Conservation (phyloP, 2,797 vertebrate species). For the Acrossocheilus fasciatus region DNA sequence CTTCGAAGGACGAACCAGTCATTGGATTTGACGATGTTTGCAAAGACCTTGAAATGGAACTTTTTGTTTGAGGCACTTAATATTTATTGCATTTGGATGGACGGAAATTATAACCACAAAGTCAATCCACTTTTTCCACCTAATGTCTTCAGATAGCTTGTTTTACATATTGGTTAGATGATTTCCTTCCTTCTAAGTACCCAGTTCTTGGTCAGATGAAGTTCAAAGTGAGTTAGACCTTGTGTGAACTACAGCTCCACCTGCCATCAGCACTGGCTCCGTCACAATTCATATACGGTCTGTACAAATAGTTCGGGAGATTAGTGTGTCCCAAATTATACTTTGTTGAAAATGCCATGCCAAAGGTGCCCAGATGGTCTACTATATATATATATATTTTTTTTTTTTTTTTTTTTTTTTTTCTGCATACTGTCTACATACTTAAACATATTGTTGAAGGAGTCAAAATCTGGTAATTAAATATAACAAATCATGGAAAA, state of each 20-base stretch:
- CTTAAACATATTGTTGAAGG: not conserved
- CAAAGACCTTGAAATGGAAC: not conserved
- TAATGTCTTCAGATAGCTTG: not conserved
- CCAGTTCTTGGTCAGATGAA: not conserved
- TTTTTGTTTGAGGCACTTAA: not conserved
- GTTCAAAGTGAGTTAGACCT: not conserved
- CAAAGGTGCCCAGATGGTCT: constrained; percentile 35
- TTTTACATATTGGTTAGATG: not conserved
- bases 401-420: not conserved
- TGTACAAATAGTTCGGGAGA: constrained; percentile 30
- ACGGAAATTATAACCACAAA: not conserved
- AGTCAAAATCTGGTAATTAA: not conserved
- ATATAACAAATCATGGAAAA: too few relatives aligned
- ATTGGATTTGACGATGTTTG: not conserved
- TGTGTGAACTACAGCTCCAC: not conserved
- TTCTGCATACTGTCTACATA: not conserved
- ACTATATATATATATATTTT: not conserved
- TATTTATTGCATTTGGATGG: constrained; percentile 8
- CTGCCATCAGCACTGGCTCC: constrained; percentile 11
- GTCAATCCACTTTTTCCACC: not conserved
- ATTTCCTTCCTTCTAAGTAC: not conserved
- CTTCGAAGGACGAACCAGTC: not conserved
- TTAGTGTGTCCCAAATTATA: constrained; percentile 26
- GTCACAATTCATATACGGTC: constrained; percentile 35
- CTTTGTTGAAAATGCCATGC: constrained; percentile 26